Conservation (phyloP, 2,113 vertebrate genomes). For the Oostethus manadensis region DNA sequence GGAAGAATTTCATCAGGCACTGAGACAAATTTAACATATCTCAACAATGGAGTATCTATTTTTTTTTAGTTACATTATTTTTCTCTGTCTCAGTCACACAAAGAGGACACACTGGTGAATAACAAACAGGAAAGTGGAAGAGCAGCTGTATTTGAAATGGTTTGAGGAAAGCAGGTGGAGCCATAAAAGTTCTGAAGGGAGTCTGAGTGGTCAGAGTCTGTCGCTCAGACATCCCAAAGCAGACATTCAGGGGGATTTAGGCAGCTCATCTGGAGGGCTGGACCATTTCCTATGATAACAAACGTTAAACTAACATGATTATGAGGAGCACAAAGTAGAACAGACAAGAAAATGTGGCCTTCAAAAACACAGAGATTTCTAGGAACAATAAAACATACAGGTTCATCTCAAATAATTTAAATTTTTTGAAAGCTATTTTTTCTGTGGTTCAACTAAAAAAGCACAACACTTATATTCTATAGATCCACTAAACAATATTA, state of each 20-base stretch:
- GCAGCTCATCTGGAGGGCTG: slow-evolving; percentile 1
- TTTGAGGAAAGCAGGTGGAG: slow-evolving; percentile 2
- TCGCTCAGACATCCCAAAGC: background rate
- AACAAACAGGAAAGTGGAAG: background rate
- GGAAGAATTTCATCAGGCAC: no score
- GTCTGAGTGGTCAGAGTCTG: background rate
- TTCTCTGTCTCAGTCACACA: background rate
- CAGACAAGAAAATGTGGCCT: background rate
- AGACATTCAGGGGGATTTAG: slow-evolving; percentile 9
- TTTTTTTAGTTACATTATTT: no score
- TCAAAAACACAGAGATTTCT: background rate
- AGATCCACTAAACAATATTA: no score
- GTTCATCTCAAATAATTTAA: no score
- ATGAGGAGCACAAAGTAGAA: background rate
- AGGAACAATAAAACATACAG: background rate
- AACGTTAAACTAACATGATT: background rate
- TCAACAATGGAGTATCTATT: no score
- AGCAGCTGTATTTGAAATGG: background rate
- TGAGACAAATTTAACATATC: no score
- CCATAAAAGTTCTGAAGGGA: slow-evolving; percentile 5
- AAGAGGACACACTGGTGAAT: background rate
- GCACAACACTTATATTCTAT: no score
- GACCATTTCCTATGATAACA: slow-evolving; percentile 8
- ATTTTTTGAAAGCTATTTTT: no score
- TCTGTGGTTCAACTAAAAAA: no score